A percentile compares a stretch with the other conserved stretches of the same genome.
Evolutionary conservation across 2,888 invertebrate genomes (phyloP).

Genomic region (Candidula unifasciata): DNA sequence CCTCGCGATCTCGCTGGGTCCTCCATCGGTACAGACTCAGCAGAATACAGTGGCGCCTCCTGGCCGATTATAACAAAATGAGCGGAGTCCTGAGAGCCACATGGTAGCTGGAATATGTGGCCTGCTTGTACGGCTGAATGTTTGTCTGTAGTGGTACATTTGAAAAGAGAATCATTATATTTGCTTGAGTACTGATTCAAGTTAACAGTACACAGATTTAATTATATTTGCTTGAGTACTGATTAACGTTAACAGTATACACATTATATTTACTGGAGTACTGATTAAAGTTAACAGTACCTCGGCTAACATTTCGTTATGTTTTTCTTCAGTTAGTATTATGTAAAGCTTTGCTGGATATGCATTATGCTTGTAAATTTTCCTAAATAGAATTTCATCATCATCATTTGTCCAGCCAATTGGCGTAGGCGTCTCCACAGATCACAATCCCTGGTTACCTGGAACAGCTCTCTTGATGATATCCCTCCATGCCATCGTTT

Average conservation of each 20-base stretch:
- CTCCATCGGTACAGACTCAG: constrained; percentile 91
- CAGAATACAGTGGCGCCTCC: constrained; percentile 91
- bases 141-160: not conserved
- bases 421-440: too few species aligned
- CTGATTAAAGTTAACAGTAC: not conserved
- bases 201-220: not conserved
- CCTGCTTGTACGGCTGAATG: not conserved
- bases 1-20: constrained; percentile 90
- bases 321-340: too few species aligned
- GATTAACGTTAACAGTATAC: too few species aligned
- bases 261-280: not conserved
- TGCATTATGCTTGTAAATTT: too few species aligned
- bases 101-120: constrained; percentile 82
- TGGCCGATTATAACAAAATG: constrained; percentile 95
- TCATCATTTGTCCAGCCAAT: too few species aligned
- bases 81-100: constrained; percentile 95
- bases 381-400: too few species aligned
- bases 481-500: too few species aligned
- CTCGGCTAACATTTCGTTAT: not conserved
- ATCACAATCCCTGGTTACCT: too few species aligned
- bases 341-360: too few species aligned
- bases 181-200: not conserved
- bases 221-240: too few species aligned
- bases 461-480: too few species aligned
- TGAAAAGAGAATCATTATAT: not conserved